These are phyloP conservation scores for Drosophila picticornis DNA, from an alignment of 2,888 invertebrate genomes.

Conservation along the genomic window DNA sequence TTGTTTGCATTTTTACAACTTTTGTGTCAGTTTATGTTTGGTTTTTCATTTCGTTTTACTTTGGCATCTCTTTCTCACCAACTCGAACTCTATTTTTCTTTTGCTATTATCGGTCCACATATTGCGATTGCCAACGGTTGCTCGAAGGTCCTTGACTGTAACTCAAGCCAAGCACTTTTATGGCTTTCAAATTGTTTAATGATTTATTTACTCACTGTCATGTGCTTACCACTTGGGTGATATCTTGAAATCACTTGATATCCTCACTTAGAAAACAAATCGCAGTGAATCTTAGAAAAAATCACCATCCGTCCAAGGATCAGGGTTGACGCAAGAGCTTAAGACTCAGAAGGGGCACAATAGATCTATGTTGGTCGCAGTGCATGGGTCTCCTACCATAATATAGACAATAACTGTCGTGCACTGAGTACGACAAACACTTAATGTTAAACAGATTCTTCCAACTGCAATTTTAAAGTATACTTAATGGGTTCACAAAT, in stretches of 20 bases:
- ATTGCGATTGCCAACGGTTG: constrained; percentile 44
- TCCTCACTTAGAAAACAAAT: not conserved
- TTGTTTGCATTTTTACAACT: constrained; percentile 59
- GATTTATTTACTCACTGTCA: constrained; percentile 29
- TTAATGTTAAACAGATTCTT: not conserved
- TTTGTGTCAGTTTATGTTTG: constrained; percentile 60
- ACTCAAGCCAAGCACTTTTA: constrained; percentile 29
- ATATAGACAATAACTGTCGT: not conserved
- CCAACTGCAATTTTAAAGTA: not conserved
- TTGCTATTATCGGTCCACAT: constrained; percentile 40
- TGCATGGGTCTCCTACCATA: not conserved
- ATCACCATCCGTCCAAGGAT: not conserved
- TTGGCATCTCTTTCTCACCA: constrained; percentile 19
- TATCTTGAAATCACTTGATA: not conserved
- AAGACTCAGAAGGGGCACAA: not conserved
- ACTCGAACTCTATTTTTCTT: constrained; percentile 22
- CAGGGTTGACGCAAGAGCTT: not conserved
- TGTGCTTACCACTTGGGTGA: not conserved
- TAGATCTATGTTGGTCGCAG: not conserved
- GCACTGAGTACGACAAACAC: not conserved
- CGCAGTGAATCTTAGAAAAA: not conserved
- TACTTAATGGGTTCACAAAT: not conserved
- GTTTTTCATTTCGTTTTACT: constrained; percentile 59
- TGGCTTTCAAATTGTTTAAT: constrained; percentile 45
- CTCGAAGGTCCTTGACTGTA: constrained; percentile 41